These are phyloP conservation scores for Grammomys surdaster DNA, from an alignment of 2,113 vertebrate species.

Conservation along the genomic window DNA sequence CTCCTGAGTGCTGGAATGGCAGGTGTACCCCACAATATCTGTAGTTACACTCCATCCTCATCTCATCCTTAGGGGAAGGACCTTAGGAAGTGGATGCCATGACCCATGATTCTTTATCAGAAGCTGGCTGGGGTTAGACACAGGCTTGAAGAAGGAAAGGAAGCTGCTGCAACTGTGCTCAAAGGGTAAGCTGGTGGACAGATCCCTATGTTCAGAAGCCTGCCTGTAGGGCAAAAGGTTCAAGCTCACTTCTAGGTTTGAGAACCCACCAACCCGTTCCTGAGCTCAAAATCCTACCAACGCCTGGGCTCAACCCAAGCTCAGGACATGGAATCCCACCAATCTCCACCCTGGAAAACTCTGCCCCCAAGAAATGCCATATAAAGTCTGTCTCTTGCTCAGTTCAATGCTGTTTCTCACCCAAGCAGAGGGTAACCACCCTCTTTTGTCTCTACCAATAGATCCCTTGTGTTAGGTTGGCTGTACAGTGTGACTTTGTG, in stretches of 20 bases:
- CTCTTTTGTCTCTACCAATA: neutral
- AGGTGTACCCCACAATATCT: neutral
- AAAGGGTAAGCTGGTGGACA: neutral
- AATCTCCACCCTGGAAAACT: neutral
- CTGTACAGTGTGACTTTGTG: neutral
- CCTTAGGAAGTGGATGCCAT: fast-evolving
- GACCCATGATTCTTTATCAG: neutral
- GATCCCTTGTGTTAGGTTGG: neutral
- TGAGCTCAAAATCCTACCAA: neutral
- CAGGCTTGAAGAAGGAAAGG: neutral
- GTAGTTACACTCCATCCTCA: neutral
- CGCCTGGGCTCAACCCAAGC: neutral
- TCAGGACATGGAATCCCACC: neutral
- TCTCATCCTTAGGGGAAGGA: neutral
- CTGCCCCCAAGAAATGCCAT: too few species aligned
- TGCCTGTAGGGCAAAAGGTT: neutral
- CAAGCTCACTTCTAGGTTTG: neutral
- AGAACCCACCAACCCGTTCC: neutral
- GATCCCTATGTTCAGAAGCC: neutral
- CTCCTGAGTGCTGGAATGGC: neutral
- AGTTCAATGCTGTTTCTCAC: neutral
- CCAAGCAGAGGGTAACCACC: neutral
- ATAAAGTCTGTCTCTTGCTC: neutral
- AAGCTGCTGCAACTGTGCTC: too few species aligned
- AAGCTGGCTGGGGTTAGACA: neutral